phyloP scores from a whole-genome alignment of 2,888 invertebrate genomes.

The Iphiclides podalirius region DNA sequence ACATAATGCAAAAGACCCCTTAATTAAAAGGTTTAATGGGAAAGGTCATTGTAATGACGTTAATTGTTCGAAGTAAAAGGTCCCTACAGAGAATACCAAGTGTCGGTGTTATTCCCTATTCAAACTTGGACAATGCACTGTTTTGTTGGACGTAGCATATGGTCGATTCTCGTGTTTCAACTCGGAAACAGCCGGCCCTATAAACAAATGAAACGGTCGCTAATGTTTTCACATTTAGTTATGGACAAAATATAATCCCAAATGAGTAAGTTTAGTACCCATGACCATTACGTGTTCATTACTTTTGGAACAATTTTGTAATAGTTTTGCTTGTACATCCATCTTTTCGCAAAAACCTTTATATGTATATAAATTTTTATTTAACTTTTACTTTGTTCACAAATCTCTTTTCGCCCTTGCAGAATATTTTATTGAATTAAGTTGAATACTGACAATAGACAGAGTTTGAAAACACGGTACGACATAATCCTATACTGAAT shows the following conservation, averaged over 20 bases:
- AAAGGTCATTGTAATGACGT: neutral
- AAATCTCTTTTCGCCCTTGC: no score
- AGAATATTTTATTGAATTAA: no score
- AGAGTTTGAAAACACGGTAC: no score
- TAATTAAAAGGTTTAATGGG: neutral
- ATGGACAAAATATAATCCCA: no score
- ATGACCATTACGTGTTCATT: no score
- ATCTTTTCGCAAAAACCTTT: no score
- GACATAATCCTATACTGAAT: no score
- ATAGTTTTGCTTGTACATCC: no score
- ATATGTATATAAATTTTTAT: no score
- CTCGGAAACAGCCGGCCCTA: conserved; percentile 36
- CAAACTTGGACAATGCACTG: conserved; percentile 37
- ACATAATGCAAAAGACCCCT: neutral
- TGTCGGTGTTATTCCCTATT: conserved; percentile 34
- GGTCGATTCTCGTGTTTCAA: conserved; percentile 39
- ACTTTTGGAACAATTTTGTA: neutral
- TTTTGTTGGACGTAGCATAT: conserved; percentile 37
- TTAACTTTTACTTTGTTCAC: neutral
- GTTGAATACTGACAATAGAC: no score
- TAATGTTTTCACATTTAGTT: conserved; percentile 3
- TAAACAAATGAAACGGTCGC: conserved; percentile 33
- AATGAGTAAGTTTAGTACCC: no score
- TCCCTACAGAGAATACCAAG: conserved; percentile 29
- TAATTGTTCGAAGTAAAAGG: conserved; percentile 30